Conservation (phyloP, 1,140 invertebrate species). For the Octopus bimaculoides region DNA sequence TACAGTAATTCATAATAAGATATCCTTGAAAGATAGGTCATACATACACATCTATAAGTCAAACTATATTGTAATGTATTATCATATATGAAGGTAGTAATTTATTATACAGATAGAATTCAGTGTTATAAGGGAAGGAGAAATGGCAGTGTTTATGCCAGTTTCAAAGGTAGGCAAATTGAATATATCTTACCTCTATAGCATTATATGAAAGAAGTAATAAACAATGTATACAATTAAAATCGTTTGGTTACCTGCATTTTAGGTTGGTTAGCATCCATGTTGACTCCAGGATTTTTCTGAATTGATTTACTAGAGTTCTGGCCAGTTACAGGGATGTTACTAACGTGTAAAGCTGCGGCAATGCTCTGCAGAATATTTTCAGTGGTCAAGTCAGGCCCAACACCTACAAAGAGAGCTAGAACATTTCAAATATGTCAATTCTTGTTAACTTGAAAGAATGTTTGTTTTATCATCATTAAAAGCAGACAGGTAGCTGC, state of each 20-base stretch:
- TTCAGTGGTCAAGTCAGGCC: slow-evolving; percentile 86
- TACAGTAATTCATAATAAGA: too few species aligned
- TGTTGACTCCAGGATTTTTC: slow-evolving; percentile 90
- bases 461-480: too few species aligned
- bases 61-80: slow-evolving; percentile 4
- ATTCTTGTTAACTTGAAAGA: too few species aligned
- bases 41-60: background rate
- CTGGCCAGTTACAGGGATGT: slow-evolving; percentile 79
- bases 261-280: slow-evolving; percentile 94
- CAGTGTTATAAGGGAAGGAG: too few species aligned
- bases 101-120: background rate
- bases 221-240: too few species aligned
- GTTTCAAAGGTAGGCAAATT: too few species aligned
- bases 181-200: too few species aligned
- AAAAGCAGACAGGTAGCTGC: too few species aligned
- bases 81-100: background rate
- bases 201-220: too few species aligned
- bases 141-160: too few species aligned
- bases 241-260: slow-evolving; percentile 67
- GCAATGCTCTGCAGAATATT: slow-evolving; percentile 85
- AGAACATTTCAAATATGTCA: background rate
- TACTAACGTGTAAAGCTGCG: slow-evolving; percentile 58
- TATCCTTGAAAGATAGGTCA: too few species aligned
- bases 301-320: slow-evolving; percentile 78
- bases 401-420: slow-evolving; percentile 65